Percentiles rank a stretch among this genome's conserved stretches.
Conservation (phyloP, 2,888 invertebrate genomes). For the Xestobium rufovillosum region DNA sequence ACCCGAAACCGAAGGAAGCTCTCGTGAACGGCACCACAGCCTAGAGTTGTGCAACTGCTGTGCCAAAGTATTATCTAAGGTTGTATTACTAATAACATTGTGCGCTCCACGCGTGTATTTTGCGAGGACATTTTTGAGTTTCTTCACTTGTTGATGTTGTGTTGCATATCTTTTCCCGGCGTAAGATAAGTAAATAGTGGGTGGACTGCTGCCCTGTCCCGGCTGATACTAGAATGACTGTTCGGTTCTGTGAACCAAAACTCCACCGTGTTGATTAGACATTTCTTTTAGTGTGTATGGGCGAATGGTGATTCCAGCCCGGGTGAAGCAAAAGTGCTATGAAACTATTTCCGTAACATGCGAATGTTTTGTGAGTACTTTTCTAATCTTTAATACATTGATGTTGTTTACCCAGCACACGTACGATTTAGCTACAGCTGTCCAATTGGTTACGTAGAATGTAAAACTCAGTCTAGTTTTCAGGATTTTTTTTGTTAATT, state of each 20-base stretch:
- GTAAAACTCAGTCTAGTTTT: conserved; percentile 14
- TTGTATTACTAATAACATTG: too few relatives aligned
- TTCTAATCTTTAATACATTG: conserved; percentile 40
- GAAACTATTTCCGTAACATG: conserved; percentile 25
- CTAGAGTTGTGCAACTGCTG: conserved; percentile 32
- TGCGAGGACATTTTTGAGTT: too few relatives aligned
- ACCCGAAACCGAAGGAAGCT: conserved; percentile 53
- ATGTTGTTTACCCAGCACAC: conserved; percentile 26
- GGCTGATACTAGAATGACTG: conserved; percentile 39
- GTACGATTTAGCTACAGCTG: conserved; percentile 16
- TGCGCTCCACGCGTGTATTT: too few relatives aligned
- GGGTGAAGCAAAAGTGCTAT: conserved; percentile 29
- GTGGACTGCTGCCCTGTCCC: conserved; percentile 39
- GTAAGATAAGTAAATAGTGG: conserved; percentile 32
- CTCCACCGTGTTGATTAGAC: conserved; percentile 32
- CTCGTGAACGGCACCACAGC: conserved; percentile 59
- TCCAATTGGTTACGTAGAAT: conserved; percentile 26
- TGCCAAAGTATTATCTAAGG: conserved; percentile 22
- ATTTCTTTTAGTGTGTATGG: conserved; percentile 32
- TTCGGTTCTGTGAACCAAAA: conserved; percentile 41
- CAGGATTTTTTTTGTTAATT: conserved; percentile 27
- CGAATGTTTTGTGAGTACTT: conserved; percentile 35
- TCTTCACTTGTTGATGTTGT: too few relatives aligned
- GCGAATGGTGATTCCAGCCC: conserved; percentile 19
- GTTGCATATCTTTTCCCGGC: conserved; percentile 34